Conservation (phyloP, 2,888 invertebrate species). For the Callyntrura guangdongensis region DNA sequence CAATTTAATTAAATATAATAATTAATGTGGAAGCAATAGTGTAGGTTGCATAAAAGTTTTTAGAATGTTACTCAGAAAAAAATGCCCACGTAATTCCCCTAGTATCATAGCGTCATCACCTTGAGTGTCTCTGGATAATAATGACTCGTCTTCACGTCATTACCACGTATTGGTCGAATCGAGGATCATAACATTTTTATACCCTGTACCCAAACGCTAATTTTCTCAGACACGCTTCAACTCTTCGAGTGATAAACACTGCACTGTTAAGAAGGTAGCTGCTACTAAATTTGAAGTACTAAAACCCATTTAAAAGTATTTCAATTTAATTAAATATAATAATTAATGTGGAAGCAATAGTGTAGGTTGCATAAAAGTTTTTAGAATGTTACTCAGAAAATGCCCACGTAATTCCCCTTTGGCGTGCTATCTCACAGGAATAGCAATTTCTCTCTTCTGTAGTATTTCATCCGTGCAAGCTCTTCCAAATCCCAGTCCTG, state of each 20-base stretch:
- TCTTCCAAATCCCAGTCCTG: neutral
- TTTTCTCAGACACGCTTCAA: slow-evolving; percentile 44
- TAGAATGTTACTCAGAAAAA: slow-evolving; percentile 34
- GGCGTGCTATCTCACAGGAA: neutral
- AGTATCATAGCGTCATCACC: slow-evolving; percentile 57
- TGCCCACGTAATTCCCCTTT: neutral
- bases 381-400: slow-evolving; percentile 33
- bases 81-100: too few species aligned
- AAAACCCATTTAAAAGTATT: neutral
- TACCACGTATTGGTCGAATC: neutral
- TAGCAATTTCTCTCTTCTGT: neutral
- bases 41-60: neutral
- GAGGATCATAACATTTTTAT: neutral
- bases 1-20: neutral
- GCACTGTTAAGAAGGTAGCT: neutral
- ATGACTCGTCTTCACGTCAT: neutral
- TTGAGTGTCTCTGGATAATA: slow-evolving; percentile 45
- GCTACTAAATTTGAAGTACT: neutral
- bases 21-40: neutral
- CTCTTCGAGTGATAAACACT: slow-evolving; percentile 37
- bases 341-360: neutral
- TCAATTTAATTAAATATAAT: neutral
- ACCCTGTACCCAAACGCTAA: neutral
- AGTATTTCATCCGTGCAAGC: neutral
- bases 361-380: neutral